These are phyloP conservation scores for Neoseiulus cucumeris DNA, from an alignment of 1,140 invertebrate genomes.

Conservation along the genomic window DNA sequence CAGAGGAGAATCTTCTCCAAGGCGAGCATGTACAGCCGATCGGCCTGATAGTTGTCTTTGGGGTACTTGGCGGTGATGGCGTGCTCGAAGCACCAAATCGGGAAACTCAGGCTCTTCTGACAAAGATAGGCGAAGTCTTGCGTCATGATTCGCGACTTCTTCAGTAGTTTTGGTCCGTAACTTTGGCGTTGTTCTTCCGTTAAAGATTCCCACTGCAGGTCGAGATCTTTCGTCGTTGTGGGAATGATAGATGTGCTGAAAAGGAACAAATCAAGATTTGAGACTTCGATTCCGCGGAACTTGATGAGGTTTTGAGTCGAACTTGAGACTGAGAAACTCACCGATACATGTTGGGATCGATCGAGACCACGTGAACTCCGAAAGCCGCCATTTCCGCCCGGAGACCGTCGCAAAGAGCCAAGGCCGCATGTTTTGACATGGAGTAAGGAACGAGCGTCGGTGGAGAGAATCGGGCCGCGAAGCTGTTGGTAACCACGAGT, in stretches of 20 bases:
- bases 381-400: not conserved
- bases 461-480: not conserved
- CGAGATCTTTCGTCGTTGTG: not conserved
- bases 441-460: not conserved
- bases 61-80: not conserved
- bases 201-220: not conserved
- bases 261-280: not conserved
- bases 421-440: not conserved
- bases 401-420: not conserved
- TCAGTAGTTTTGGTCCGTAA: not conserved
- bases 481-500: not conserved
- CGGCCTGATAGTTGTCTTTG: not conserved
- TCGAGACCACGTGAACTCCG: not conserved
- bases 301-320: not conserved
- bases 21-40: not conserved
- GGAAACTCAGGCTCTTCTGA: not conserved
- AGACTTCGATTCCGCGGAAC: not conserved
- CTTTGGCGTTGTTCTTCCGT: not conserved
- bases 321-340: not conserved
- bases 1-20: not conserved
- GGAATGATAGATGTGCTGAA: not conserved
- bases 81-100: not conserved
- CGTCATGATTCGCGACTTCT: not conserved
- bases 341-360: constrained; percentile 2
- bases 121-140: constrained; percentile 2